Evolutionary conservation across 2,113 vertebrate species (phyloP).

Genomic region (Coreoperca whiteheadi): DNA sequence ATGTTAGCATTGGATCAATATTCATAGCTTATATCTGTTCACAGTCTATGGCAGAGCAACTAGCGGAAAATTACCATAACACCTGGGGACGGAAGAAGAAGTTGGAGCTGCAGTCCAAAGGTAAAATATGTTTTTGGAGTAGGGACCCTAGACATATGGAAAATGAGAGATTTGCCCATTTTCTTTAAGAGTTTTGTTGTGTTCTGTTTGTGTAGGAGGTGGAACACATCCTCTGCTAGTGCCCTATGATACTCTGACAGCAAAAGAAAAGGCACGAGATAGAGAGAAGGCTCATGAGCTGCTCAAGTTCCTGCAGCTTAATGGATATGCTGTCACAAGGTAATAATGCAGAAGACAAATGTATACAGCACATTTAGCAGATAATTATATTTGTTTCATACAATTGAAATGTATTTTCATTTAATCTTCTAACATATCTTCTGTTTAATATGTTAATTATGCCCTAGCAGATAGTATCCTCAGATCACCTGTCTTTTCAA

Average conservation of each 20-base stretch:
- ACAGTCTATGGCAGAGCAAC: slow-evolving; percentile 95
- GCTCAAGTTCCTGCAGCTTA: slow-evolving; percentile 93
- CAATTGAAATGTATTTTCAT: neutral
- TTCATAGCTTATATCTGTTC: slow-evolving; percentile 22
- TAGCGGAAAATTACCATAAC: slow-evolving; percentile 97
- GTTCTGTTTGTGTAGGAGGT: slow-evolving; percentile 82
- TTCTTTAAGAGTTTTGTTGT: neutral
- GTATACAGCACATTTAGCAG: neutral
- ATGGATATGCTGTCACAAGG: slow-evolving; percentile 94
- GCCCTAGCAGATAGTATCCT: neutral
- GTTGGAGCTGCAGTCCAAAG: slow-evolving; percentile 91
- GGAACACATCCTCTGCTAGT: slow-evolving; percentile 94
- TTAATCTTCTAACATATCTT: neutral
- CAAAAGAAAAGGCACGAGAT: slow-evolving; percentile 95
- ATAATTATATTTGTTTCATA: neutral
- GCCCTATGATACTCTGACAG: slow-evolving; percentile 94
- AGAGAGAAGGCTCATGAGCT: slow-evolving; percentile 94
- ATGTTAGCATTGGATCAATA: slow-evolving; percentile 7
- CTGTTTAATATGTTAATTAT: neutral
- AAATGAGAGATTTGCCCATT: neutral
- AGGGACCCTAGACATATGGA: neutral
- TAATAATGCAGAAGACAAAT: slow-evolving; percentile 31
- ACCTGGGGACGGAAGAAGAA: slow-evolving; percentile 97
- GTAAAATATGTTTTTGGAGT: slow-evolving; percentile 64
- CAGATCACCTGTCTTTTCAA: neutral